These are phyloP conservation scores for Delichon dasypus DNA, from an alignment of 2,797 vertebrate genomes.

Conservation along the genomic window DNA sequence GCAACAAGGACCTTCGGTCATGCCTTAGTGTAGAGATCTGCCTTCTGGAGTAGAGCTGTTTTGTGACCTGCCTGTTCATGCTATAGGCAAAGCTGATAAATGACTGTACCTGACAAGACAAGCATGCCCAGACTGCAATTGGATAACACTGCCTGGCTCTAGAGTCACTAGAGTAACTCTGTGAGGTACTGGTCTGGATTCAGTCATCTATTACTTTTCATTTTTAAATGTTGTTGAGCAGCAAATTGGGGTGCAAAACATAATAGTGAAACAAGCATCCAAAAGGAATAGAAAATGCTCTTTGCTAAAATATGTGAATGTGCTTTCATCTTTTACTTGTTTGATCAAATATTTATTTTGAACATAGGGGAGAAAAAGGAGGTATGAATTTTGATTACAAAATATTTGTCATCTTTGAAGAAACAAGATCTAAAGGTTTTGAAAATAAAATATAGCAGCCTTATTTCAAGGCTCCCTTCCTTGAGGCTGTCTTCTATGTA, in stretches of 20 bases:
- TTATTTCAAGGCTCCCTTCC: constrained; percentile 56
- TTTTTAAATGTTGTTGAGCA: constrained; percentile 10
- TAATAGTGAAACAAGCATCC: neutral
- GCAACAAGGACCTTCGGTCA: neutral
- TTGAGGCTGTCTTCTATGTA: constrained; percentile 75
- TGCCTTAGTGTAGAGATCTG: neutral
- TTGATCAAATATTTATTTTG: neutral
- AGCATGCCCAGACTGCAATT: neutral
- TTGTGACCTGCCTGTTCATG: neutral
- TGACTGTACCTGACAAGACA: neutral
- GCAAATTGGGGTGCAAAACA: neutral
- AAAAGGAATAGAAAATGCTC: neutral
- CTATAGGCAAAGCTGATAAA: neutral
- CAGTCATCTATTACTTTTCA: neutral
- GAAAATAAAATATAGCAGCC: constrained; percentile 5
- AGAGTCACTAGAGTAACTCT: neutral
- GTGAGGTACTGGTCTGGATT: constrained; percentile 4
- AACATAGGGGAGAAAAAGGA: neutral
- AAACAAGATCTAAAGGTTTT: constrained; percentile 15
- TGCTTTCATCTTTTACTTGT: neutral
- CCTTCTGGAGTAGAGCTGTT: constrained; percentile 3
- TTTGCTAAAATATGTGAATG: neutral
- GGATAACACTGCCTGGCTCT: neutral
- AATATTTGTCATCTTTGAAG: constrained; percentile 27
- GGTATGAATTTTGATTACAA: constrained; percentile 11